Evolutionary conservation across 2,888 invertebrate genomes (phyloP), one percentile per base, ranked within the genome.

Genomic region (Nemoura dubitans): DNA sequence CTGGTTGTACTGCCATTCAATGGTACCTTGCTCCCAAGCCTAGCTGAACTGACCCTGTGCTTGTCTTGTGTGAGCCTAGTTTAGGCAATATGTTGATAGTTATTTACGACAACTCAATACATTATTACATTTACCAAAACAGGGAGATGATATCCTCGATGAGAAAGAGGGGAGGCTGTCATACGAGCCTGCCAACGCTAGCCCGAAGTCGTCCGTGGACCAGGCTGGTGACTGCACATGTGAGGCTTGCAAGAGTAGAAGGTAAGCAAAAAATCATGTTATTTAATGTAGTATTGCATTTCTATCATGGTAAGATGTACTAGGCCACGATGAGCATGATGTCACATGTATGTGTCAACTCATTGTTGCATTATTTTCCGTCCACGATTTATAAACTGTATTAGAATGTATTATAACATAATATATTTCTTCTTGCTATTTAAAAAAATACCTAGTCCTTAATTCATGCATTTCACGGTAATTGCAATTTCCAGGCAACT

Each of bases 201-300:
- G 85, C 85, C 82, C 28, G 87, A 85, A 83, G 25, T 82, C 21
- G 3, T 25, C 81, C 25, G 42, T 81, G 59, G 87, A 85, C 87
- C 83, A 89, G 88, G 28, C 90, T 89, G 87, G 90, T 89, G 88
- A 89, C 28, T 91, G 90, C 82, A 89, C 89, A 2, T 91, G 90
- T 87, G 90, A 90, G n/a, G 89, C 89, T 21, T 91, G 90, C 85
- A 90, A 90, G 89, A 89, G 90, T 30, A 90, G 90, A 86, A 90
- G 90, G 91, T 91, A 80, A 42, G 87, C 25, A 5, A 29, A 27
- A 85, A 43, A 43, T 21, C 85, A 42, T 28, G n/a, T 43, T 16
- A 59, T 26, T 7, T 25, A 27, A 6, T n/a, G 10, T 3, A 29
- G 30, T 25, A 27, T n/a, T n/a, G 10, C n/a, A 29, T 27, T 82